Base-by-base conservation (phyloP, 2,888 invertebrate genomes). In the Philopedon plagiatum region DNA sequence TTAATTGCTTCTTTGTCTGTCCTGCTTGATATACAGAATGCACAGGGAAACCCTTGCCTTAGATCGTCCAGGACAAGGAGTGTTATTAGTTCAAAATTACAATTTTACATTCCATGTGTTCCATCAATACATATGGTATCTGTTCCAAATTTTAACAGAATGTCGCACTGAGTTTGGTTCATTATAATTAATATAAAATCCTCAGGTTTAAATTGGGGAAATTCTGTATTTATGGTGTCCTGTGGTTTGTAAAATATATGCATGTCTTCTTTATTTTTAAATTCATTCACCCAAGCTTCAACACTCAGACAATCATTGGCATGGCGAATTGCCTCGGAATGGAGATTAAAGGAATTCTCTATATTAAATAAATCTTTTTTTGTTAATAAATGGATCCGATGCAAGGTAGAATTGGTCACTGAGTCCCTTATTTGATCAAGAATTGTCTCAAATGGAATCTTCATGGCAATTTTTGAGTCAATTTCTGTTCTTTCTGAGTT, bases 161-260 rank as follows among this genome's bases (percentile, higher is more conserved):
- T 65, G 46, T 78, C 76, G 5, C 32, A 21, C 67, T 81, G 81
- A n/a, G 67, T 74, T 54, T 71, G 60, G 32, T 75, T 78, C 78
- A 80, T 79, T 7, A 79, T 78, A 3, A 78, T 74, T 11, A 80
- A 73, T n/a, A 79, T 56, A 69, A 80, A 80, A 74, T 80, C 80
- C 18, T 79, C 64, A 7, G 67, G 26, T 56, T 73, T 74, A 11
- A 79, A 60, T n/a, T 71, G 19, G 26, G 56, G n/a, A 23, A 11
- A 29, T 19, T 56, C 26, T 11, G 11, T 15, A 13, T 7, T n/a
- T 15, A n/a, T 13, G 29, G 9, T 29, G 13, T 19, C 56, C 18
- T 56, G 56, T 29, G 78, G 71, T 66, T 79, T 80, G 70, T 56
- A 56, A 29, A 56, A 56, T 56, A 56, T 7, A 56, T 13, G 8